Conservation (phyloP, 2,888 invertebrate genomes). For the Atrina japonica region DNA sequence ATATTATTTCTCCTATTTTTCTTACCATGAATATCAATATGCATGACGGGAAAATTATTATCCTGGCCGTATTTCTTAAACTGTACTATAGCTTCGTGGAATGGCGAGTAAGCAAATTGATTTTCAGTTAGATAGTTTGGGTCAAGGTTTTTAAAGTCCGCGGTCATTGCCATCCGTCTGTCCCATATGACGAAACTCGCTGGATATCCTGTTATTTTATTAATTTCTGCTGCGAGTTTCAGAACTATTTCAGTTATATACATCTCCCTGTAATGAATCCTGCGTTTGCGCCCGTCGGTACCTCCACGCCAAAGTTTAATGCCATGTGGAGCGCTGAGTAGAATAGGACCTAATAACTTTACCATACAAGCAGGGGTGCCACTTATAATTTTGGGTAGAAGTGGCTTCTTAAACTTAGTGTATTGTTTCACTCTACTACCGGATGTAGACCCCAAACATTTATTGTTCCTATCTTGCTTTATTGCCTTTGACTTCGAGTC, state of each 20-base stretch:
- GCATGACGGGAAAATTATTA: conserved; percentile 39
- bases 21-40: conserved; percentile 45
- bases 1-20: conserved; percentile 42
- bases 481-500: neutral
- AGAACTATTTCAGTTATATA: conserved; percentile 42
- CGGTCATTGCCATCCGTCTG: conserved; percentile 40
- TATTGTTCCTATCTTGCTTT: conserved; percentile 1
- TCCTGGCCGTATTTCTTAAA: conserved; percentile 36
- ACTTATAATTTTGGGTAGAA: conserved; percentile 35
- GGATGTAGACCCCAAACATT: neutral
- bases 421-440: conserved; percentile 21
- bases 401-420: conserved; percentile 26
- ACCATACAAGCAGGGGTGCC: conserved; percentile 37
- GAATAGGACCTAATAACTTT: conserved; percentile 39
- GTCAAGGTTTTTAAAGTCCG: conserved; percentile 42
- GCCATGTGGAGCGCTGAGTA: conserved; percentile 44
- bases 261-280: conserved; percentile 44
- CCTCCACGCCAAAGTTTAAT: conserved; percentile 47
- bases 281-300: conserved; percentile 36
- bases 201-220: conserved; percentile 34
- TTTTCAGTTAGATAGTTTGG: conserved; percentile 43
- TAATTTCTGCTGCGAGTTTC: conserved; percentile 34
- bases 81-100: conserved; percentile 40
- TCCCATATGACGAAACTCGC: conserved; percentile 46
- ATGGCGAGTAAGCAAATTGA: conserved; percentile 40